These are phyloP conservation scores for Caenorhabditis doughertyi DNA, from an alignment of 2,888 invertebrate genomes.

Conservation along the genomic window DNA sequence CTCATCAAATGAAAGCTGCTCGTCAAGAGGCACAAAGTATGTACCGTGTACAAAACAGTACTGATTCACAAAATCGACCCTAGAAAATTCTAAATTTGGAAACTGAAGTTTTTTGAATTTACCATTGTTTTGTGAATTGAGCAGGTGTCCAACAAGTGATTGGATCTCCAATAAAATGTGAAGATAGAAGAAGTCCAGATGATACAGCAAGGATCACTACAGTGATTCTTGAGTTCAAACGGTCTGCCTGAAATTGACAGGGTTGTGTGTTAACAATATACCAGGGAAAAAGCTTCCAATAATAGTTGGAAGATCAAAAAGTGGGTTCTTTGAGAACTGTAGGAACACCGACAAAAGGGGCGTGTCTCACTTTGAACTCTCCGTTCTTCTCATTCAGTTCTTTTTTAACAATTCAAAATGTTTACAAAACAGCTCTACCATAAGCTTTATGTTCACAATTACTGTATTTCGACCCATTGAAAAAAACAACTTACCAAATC, in stretches of 20 bases:
- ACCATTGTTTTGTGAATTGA: slow-evolving; percentile 80
- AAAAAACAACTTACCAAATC: slow-evolving; percentile 77
- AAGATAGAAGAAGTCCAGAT: slow-evolving; percentile 77
- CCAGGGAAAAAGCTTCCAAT: too few relatives aligned
- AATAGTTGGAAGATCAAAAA: too few relatives aligned
- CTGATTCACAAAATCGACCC: slow-evolving; percentile 79
- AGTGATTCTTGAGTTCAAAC: slow-evolving; percentile 79
- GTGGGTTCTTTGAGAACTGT: too few relatives aligned
- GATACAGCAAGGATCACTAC: slow-evolving; percentile 78
- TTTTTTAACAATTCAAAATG: background rate
- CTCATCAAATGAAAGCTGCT: slow-evolving; percentile 76
- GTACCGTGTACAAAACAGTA: slow-evolving; percentile 83
- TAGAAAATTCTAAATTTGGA: slow-evolving; percentile 13
- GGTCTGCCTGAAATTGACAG: slow-evolving; percentile 77
- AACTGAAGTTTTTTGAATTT: background rate
- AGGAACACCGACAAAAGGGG: background rate
- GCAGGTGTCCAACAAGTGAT: slow-evolving; percentile 82
- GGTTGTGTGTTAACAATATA: too few relatives aligned
- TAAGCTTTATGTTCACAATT: background rate
- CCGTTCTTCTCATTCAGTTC: background rate
- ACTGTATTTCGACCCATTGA: background rate
- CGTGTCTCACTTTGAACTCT: background rate
- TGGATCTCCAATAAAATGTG: slow-evolving; percentile 81
- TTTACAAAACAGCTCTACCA: slow-evolving; percentile 7
- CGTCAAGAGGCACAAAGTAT: slow-evolving; percentile 78